Conservation (phyloP, 1,140 invertebrate species). For the Drosophila melanica region DNA sequence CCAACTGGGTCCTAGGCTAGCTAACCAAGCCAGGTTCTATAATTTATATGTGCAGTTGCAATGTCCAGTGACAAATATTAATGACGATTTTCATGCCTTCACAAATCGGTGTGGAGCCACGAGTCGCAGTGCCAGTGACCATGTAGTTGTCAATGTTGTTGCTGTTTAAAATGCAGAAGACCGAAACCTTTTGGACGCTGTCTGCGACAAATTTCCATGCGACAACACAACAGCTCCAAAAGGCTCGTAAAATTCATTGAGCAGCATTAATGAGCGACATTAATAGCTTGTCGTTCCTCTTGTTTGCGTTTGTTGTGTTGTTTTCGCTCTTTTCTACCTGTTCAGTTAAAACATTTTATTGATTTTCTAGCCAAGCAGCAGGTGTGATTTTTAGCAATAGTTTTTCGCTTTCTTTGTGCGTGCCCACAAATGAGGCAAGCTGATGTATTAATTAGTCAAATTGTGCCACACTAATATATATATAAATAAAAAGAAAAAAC, state of each 20-base stretch:
- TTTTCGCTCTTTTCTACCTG: conserved; percentile 17
- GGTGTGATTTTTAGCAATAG: conserved; percentile 82
- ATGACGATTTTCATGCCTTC: conserved; percentile 82
- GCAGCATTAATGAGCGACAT: conserved; percentile 81
- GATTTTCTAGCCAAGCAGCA: conserved; percentile 67
- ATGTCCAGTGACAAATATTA: conserved; percentile 82
- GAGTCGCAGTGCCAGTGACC: conserved; percentile 2
- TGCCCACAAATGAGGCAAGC: conserved; percentile 67
- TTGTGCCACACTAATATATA: conserved; percentile 33
- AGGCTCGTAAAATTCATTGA: conserved; percentile 79
- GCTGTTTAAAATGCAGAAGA: conserved; percentile 71
- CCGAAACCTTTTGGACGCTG: conserved; percentile 44
- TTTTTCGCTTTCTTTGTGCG: conserved; percentile 51
- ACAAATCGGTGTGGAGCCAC: conserved; percentile 37
- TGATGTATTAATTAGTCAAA: conserved; percentile 81
- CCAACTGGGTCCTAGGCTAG: conserved; percentile 5
- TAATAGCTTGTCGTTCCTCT: conserved; percentile 70
- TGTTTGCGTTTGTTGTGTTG: conserved; percentile 48
- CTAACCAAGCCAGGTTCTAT: conserved; percentile 42
- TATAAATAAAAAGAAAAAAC: background rate
- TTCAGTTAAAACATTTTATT: conserved; percentile 70
- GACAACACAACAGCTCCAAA: conserved; percentile 37
- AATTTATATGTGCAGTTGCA: conserved; percentile 73
- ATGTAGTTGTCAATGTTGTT: conserved; percentile 36
- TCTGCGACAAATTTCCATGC: conserved; percentile 55